Conservation (phyloP, 2,888 invertebrate genomes). For the Sphaeridia pumilis region DNA sequence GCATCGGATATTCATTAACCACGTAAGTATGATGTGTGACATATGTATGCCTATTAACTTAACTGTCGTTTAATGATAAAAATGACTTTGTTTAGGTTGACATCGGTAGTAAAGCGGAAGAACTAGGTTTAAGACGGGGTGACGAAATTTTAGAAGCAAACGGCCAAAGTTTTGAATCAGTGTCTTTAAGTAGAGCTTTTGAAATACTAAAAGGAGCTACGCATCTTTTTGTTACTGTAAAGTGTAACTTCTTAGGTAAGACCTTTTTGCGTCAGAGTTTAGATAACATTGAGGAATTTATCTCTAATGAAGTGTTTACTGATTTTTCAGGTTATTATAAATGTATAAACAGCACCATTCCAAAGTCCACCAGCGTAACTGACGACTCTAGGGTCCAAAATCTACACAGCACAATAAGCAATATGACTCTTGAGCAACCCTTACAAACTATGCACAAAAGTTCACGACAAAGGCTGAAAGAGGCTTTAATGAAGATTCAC, state of each 20-base stretch:
- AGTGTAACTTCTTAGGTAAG: conserved; percentile 80
- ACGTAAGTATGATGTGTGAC: conserved; percentile 40
- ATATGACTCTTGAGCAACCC: not conserved
- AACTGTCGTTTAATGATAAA: not conserved
- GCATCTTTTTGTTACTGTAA: conserved; percentile 90
- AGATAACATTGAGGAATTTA: too few species aligned
- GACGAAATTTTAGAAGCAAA: conserved; percentile 98
- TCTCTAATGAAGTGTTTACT: conserved; percentile 3
- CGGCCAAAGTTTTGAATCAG: conserved; percentile 89
- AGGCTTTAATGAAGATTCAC: conserved; percentile 79
- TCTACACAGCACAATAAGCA: not conserved
- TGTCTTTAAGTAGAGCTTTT: conserved; percentile 78
- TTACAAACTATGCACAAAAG: not conserved
- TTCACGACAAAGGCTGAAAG: conserved; percentile 41
- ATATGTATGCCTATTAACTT: not conserved
- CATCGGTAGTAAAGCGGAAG: conserved; percentile 83
- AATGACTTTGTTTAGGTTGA: conserved; percentile 51
- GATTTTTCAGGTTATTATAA: conserved; percentile 19
- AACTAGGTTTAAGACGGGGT: conserved; percentile 88
- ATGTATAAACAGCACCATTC: conserved; percentile 21
- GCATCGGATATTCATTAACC: conserved; percentile 87
- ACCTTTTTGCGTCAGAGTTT: too few species aligned
- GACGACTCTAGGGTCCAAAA: not conserved
- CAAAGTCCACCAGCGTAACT: not conserved
- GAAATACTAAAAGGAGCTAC: conserved; percentile 88